phyloP scores from a whole-genome alignment of 2,888 invertebrate species.

The Eupsilia transversa region DNA sequence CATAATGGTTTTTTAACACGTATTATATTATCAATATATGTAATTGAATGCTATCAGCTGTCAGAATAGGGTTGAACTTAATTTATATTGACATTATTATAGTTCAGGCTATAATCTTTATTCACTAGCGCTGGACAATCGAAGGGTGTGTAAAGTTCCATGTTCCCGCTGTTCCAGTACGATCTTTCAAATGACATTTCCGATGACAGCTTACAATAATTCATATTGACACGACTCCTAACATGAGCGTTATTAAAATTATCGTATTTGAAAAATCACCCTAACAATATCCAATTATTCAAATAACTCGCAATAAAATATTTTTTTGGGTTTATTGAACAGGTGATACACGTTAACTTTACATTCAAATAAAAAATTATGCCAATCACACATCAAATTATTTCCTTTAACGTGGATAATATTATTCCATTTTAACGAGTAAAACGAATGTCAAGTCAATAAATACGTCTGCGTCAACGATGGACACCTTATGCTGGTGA shows the following conservation, averaged over 20 bases:
- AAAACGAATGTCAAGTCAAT: slow-evolving; percentile 64
- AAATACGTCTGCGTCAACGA: slow-evolving; percentile 62
- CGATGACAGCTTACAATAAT: slow-evolving; percentile 45
- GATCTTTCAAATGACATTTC: slow-evolving; percentile 46
- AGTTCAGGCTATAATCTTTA: neutral
- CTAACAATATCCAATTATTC: slow-evolving; percentile 61
- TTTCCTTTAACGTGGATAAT: slow-evolving; percentile 69
- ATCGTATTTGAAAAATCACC: slow-evolving; percentile 41
- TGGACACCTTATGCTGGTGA: slow-evolving; percentile 60
- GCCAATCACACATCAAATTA: slow-evolving; percentile 78
- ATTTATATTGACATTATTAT: slow-evolving; percentile 42
- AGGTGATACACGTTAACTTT: slow-evolving; percentile 64
- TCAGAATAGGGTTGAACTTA: slow-evolving; percentile 20
- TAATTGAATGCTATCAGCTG: slow-evolving; percentile 31
- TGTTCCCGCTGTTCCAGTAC: neutral
- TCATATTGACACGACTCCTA: slow-evolving; percentile 36
- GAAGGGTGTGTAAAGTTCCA: slow-evolving; percentile 1
- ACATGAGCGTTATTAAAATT: slow-evolving; percentile 46
- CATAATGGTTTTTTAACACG: slow-evolving; percentile 39
- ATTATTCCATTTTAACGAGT: slow-evolving; percentile 75
- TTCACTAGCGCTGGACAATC: neutral
- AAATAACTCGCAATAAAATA: slow-evolving; percentile 59
- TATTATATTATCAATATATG: slow-evolving; percentile 36
- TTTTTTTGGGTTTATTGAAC: slow-evolving; percentile 58
- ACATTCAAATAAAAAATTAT: slow-evolving; percentile 70